Evolutionary conservation across 2,797 vertebrate species (phyloP).

Genomic region (Takifugu ocellatus): DNA sequence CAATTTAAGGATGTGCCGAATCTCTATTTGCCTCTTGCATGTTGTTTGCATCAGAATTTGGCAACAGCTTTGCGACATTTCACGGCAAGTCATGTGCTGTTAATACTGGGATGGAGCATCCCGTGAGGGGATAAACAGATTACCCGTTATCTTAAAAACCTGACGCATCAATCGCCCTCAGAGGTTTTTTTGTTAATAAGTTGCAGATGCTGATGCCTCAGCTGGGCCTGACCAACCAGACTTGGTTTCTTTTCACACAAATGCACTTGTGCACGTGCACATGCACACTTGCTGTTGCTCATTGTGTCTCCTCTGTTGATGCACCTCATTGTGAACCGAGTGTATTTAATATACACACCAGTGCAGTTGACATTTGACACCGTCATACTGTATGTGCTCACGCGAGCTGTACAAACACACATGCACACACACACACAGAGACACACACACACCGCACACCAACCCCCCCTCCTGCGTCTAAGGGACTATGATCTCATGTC

Average conservation of each 20-base stretch:
- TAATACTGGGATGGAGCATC: slow-evolving; percentile 60
- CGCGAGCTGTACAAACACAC: no score
- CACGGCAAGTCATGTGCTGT: slow-evolving; percentile 28
- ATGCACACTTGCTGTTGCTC: not conserved
- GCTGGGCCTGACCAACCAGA: slow-evolving; percentile 43
- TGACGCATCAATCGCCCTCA: slow-evolving; percentile 65
- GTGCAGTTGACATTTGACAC: slow-evolving; percentile 16
- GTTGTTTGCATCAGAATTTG: slow-evolving; percentile 22
- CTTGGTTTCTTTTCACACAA: not conserved
- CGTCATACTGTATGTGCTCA: no score
- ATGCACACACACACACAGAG: not conserved
- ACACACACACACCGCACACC: not conserved
- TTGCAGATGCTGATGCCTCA: slow-evolving; percentile 59
- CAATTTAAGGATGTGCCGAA: slow-evolving; percentile 11
- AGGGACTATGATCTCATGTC: slow-evolving; percentile 65
- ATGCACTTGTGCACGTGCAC: not conserved
- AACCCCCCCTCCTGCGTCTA: slow-evolving; percentile 19
- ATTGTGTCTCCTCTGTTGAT: slow-evolving; percentile 9
- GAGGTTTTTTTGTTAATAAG: slow-evolving; percentile 53
- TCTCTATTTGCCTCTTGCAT: slow-evolving; percentile 3
- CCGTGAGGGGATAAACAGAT: slow-evolving; percentile 35
- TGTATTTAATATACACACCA: slow-evolving; percentile 28
- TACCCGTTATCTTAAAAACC: slow-evolving; percentile 65
- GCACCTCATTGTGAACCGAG: slow-evolving; percentile 43
- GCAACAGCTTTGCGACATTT: slow-evolving; percentile 34